These are phyloP conservation scores for honey bee (Apis mellifera) DNA, from an alignment of 1,140 invertebrate species.

Conservation along the genomic window DNA sequence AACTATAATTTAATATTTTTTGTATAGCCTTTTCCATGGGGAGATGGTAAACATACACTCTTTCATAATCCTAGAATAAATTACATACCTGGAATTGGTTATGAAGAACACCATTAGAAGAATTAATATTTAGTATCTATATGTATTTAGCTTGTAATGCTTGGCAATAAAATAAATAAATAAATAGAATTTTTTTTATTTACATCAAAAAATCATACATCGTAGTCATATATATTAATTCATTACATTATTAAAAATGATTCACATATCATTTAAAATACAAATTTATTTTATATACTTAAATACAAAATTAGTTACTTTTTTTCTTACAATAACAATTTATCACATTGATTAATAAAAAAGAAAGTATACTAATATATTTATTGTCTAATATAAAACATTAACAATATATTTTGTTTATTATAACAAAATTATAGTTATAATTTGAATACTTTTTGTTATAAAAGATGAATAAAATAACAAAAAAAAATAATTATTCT, in stretches of 20 bases:
- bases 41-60: constrained; percentile 83
- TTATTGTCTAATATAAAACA: constrained; percentile 15
- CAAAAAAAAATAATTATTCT: neutral
- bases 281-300: neutral
- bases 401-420: constrained; percentile 31
- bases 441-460: neutral
- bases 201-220: neutral
- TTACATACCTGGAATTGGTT: constrained; percentile 76
- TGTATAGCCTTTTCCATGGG: constrained; percentile 82
- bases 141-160: constrained; percentile 23
- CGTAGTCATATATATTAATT: too few species aligned
- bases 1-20: neutral
- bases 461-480: neutral
- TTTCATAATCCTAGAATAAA: constrained; percentile 84
- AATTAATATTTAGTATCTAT: constrained; percentile 2
- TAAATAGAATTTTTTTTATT: constrained; percentile 5
- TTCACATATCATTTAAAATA: neutral
- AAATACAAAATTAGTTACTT: neutral
- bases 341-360: constrained; percentile 25
- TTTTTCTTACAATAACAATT: constrained; percentile 23
- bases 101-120: constrained; percentile 44
- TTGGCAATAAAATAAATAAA: constrained; percentile 36
- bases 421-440: constrained; percentile 20
- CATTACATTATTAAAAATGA: neutral
- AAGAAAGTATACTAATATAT: constrained; percentile 15